Conservation (phyloP, 1,140 invertebrate species). For the Gonioctena quinquepunctata region DNA sequence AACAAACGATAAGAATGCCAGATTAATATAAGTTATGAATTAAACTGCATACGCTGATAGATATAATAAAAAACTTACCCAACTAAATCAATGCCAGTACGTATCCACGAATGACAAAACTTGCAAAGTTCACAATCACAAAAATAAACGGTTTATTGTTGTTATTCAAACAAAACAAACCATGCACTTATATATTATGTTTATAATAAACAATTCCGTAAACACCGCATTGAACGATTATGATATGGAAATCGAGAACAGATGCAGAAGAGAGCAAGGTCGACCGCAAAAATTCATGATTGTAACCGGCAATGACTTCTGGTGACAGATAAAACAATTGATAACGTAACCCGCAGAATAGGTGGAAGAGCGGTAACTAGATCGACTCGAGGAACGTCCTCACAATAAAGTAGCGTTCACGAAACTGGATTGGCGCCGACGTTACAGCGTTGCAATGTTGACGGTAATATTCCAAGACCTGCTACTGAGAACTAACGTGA, state of each 20-base stretch:
- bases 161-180: neutral
- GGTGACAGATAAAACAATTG: neutral
- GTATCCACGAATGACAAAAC: neutral
- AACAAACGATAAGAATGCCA: neutral
- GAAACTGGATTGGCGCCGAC: constrained; percentile 43
- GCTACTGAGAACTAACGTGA: too few relatives aligned
- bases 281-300: too few relatives aligned
- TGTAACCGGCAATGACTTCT: neutral
- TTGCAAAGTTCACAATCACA: neutral
- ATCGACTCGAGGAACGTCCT: constrained; percentile 30
- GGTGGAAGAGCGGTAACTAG: constrained; percentile 6
- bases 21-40: neutral
- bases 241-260: too few relatives aligned
- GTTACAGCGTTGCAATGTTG: constrained; percentile 24
- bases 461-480: neutral
- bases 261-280: too few relatives aligned
- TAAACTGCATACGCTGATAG: neutral
- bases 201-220: neutral
- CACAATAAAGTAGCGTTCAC: constrained; percentile 36
- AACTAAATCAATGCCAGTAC: neutral
- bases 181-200: neutral
- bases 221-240: neutral
- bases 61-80: neutral
- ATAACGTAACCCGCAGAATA: neutral
- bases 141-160: neutral